Conservation (phyloP, 2,797 vertebrate species). For the Myoxocephalus aenaeus region DNA sequence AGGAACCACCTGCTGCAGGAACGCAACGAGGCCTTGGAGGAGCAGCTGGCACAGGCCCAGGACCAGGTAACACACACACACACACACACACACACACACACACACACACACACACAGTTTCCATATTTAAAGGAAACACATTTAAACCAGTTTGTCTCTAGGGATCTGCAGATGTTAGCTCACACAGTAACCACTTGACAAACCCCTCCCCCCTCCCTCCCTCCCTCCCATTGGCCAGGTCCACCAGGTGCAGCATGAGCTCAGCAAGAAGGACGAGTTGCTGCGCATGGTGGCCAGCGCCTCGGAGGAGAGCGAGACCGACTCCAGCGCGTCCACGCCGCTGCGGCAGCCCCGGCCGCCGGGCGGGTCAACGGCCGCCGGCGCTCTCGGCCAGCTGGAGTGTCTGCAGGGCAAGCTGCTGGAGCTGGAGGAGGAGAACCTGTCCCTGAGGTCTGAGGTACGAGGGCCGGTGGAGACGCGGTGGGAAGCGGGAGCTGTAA, state of each 20-base stretch:
- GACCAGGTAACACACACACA: slow-evolving; percentile 87
- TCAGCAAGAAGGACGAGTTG: slow-evolving; percentile 95
- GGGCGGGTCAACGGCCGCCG: slow-evolving; percentile 60
- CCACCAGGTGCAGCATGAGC: slow-evolving; percentile 96
- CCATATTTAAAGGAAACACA: neutral
- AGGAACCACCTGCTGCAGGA: slow-evolving; percentile 93
- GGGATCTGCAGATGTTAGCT: neutral
- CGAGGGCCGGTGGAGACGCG: neutral
- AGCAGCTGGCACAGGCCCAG: slow-evolving; percentile 92
- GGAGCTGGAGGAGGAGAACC: slow-evolving; percentile 96
- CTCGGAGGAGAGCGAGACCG: slow-evolving; percentile 95
- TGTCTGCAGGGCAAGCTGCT: slow-evolving; percentile 91
- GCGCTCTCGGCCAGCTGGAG: slow-evolving; percentile 91
- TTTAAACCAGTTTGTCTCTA: neutral
- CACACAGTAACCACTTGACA: neutral
- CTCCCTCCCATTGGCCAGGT: slow-evolving; percentile 78
- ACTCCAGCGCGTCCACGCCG: slow-evolving; percentile 92
- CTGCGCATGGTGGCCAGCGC: slow-evolving; percentile 93
- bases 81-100: slow-evolving; percentile 8
- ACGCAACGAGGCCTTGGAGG: slow-evolving; percentile 93
- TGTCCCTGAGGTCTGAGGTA: slow-evolving; percentile 92
- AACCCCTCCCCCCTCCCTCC: neutral
- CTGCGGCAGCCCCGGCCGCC: slow-evolving; percentile 82
- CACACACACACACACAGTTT: too few relatives aligned
- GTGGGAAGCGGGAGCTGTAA: neutral